Evolutionary conservation across 2,888 invertebrate genomes (phyloP).

Genomic region (Steinernema carpocapsae): DNA sequence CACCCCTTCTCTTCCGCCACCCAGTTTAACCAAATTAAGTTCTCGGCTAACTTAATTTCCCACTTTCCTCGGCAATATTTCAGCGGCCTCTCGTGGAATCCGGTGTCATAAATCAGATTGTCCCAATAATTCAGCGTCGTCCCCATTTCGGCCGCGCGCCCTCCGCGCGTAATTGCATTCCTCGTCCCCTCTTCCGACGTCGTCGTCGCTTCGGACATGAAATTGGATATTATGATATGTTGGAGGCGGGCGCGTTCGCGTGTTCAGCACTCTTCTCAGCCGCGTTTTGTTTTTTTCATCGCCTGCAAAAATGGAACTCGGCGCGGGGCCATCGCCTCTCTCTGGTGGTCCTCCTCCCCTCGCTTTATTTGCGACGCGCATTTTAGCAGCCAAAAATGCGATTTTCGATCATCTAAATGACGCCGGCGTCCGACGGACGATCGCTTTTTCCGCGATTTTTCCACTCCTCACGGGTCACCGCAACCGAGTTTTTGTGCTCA

Average conservation of each 20-base stretch:
- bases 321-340: neutral
- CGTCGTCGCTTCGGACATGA: no score
- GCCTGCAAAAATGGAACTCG: neutral
- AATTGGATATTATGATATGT: constrained; percentile 29
- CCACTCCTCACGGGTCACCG: no score
- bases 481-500: no score
- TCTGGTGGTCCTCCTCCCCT: neutral
- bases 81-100: no score
- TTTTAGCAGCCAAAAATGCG: neutral
- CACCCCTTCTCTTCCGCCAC: neutral
- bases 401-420: neutral
- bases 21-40: neutral
- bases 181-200: neutral
- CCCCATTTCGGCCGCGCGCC: no score
- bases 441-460: neutral
- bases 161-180: constrained; percentile 21
- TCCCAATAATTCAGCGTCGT: neutral
- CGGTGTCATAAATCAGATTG: neutral
- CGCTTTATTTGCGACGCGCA: constrained; percentile 19
- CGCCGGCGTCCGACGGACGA: neutral
- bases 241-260: neutral
- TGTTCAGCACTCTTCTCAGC: no score
- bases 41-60: neutral
- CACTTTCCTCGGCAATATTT: no score
- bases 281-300: neutral